Base-by-base conservation (phyloP, 1,140 invertebrate genomes). In the Leptestheria dahalacensis region DNA sequence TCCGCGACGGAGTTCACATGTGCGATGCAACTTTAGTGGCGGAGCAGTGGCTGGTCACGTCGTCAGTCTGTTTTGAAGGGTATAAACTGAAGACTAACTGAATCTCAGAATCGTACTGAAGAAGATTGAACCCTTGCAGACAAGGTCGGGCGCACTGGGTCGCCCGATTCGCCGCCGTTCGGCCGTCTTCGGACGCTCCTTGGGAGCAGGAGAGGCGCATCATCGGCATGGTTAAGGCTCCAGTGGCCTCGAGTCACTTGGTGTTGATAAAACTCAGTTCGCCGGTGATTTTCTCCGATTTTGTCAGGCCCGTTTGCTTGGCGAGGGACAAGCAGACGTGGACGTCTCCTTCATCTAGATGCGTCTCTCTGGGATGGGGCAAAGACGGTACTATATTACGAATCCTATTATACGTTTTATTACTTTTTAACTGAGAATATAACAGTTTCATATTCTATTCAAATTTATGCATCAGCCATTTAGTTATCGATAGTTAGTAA, bases 181-280 rank as follows among this genome's bases (percentile, higher is more conserved):
- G 90, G 23, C 73, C 91, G 33, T 61, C 62, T 2, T 68, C 68
- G 4, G 59, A 61, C 48, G 65, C 87, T 2, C 89, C 90, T 0
- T 91, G 88, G 88, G 86, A 88, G 62, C 88, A 91, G 68, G 84
- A 91, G 64, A 73, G 86, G 24, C 76, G 86, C 57, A 85, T 93
- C 18, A 76, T 88, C 1, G 88, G 88, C 15, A 88, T 91, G 85
- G 82, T 91, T 2, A 88, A 90, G 65, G 90, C 87, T 0, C 88
- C 88, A 0, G 84, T 91, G 0, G 87, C 90, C 72, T 88, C 88
- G 10, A 90, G 86, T 62, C 85, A 84, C 47, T 76, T 89, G 1
- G 86, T 87, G 1, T 70, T 93, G 28, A 76, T 91, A 6, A 86
- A 88, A 66, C 70, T 92, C 47, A 85, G 88, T 61, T 79, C 83